These are phyloP conservation scores for Tinea trinotella DNA, from an alignment of 2,888 invertebrate species.

Conservation along the genomic window DNA sequence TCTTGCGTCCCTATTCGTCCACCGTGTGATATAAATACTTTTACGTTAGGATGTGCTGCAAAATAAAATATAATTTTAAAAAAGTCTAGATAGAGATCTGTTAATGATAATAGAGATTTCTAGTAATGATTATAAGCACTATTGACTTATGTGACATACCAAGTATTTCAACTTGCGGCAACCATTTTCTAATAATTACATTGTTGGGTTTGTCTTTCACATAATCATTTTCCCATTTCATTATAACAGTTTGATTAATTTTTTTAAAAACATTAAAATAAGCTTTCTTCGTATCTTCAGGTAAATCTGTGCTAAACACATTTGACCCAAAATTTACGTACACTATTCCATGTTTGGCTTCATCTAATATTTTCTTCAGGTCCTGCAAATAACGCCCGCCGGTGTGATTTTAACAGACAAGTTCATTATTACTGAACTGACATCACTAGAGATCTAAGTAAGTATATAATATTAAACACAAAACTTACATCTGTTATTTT, in stretches of 20 bases:
- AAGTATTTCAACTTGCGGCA: constrained; percentile 78
- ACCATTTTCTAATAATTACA: constrained; percentile 74
- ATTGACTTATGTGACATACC: constrained; percentile 46
- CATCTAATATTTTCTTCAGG: constrained; percentile 62
- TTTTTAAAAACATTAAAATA: constrained; percentile 71
- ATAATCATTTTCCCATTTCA: constrained; percentile 78
- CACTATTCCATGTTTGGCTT: constrained; percentile 65
- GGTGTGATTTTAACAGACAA: too few species aligned
- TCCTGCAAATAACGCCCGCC: constrained; percentile 56
- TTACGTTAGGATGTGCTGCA: constrained; percentile 70
- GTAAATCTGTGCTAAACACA: constrained; percentile 65
- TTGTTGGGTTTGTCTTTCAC: constrained; percentile 70
- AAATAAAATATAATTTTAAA: constrained; percentile 20
- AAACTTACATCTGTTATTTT: constrained; percentile 36
- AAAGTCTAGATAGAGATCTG: too few species aligned
- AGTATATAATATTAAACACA: too few species aligned
- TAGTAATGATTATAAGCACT: too few species aligned
- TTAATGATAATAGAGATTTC: too few species aligned
- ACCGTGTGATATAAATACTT: constrained; percentile 77
- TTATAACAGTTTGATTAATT: constrained; percentile 75
- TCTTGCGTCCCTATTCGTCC: constrained; percentile 77
- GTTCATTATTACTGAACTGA: too few species aligned
- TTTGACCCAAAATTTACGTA: constrained; percentile 75
- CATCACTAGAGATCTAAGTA: too few species aligned
- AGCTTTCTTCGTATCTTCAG: constrained; percentile 53